Evolutionary conservation across 53 echinoderm and acorn worm genomes (phyloP).

Genomic region (Henricia sp.): DNA sequence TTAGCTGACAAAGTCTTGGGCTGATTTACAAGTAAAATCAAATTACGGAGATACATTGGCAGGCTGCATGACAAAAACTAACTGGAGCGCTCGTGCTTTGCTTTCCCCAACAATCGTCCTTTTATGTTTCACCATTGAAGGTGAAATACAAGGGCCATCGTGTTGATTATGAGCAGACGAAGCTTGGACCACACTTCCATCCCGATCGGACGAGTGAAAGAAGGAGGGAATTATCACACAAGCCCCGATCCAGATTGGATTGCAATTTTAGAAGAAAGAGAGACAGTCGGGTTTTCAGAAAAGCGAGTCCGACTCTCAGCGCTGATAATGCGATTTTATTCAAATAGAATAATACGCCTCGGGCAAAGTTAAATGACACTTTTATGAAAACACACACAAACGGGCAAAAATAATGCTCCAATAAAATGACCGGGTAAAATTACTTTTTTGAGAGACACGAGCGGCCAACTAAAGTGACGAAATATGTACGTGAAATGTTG

Average conservation of each 20-base stretch:
- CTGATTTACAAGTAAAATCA: slow-evolving; percentile 63
- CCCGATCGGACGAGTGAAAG: background rate
- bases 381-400: background rate
- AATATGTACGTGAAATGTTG: no score
- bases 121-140: slow-evolving; percentile 42
- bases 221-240: slow-evolving; percentile 16
- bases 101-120: slow-evolving; percentile 1
- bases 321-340: background rate
- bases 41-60: slow-evolving; percentile 48
- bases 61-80: slow-evolving; percentile 39
- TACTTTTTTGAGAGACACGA: no score
- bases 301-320: background rate
- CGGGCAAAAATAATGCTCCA: no score
- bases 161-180: slow-evolving; percentile 20
- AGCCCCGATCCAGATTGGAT: slow-evolving; percentile 28
- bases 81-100: background rate
- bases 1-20: slow-evolving; percentile 55
- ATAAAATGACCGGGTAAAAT: no score
- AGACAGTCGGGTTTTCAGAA: slow-evolving; percentile 2
- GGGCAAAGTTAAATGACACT: background rate
- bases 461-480: no score
- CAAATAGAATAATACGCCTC: background rate
- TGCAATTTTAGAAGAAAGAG: slow-evolving; percentile 31
- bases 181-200: background rate
- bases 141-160: slow-evolving; percentile 39